Base-by-base conservation (phyloP, 2,113 vertebrate species). In the Phyllopteryx taeniolatus region DNA sequence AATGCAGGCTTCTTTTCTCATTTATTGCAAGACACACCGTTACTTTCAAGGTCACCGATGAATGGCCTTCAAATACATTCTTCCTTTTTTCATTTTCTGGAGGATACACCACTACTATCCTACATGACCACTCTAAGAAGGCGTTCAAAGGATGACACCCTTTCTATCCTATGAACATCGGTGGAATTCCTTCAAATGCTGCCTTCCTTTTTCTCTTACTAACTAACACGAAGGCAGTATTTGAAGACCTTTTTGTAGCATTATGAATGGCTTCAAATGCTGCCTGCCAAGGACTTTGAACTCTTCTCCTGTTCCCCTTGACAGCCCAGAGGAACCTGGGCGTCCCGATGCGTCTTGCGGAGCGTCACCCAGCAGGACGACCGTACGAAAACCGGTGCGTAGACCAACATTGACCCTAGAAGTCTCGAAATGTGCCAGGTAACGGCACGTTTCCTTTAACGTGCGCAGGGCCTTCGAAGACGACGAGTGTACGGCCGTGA, bases 361-460 rank as follows among this genome's bases (percentile, higher is more conserved):
- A 91, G 54, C 72, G 68, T 6, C 83, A 84, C 46, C 76, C 83
- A 12, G 79, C 84, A 54, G 88, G 89, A 67, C 84, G 77, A 19
- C 93, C 90, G 0, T 92, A 94, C 31, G 93, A 93, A 77, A 94
- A 94, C 90, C 92, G 89, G 94, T 93, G 68, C 68, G 56, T 70
- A 13, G 43, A 1, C 43, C 27, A 17, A 68, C 0, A 61, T 35
- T 17, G 14, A 33, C 14, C 7, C 1, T 0, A 20, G 33, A 33
- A 43, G 39, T 64, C 17, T 8, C 5, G 9, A 56, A 64, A 35
- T n/a, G 20, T 35, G 14, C 12, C n/a, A 8, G 27, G 22, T 46
- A 3, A 68, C 71, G 35, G 8, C 5, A 17, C 1, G 49, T 9
- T 53, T 19, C 10, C 67, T 8, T 22, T 72, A 33, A 71, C 47